Evolutionary conservation across 2,797 vertebrate genomes (phyloP).

Genomic region (Rhabdomys pumilio): DNA sequence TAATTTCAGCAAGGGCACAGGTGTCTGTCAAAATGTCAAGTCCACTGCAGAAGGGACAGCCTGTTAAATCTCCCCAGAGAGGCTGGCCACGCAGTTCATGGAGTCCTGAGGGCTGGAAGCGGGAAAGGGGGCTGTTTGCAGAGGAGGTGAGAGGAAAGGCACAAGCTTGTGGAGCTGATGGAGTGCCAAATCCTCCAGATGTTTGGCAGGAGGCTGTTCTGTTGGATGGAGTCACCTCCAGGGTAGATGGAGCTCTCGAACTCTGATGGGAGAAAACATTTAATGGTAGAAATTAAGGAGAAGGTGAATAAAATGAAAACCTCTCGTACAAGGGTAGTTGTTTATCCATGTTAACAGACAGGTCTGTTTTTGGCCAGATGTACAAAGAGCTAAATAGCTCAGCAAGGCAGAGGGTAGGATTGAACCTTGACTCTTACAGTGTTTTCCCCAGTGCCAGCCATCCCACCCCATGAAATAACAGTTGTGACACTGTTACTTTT

Average conservation of each 20-base stretch:
- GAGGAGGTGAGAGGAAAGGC: not conserved
- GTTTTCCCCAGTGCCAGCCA: fast-evolving
- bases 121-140: constrained; percentile 37
- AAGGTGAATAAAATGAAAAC: not conserved
- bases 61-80: constrained; percentile 53
- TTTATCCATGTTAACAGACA: not conserved
- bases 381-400: not conserved
- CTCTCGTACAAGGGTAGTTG: not conserved
- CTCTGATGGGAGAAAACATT: not conserved
- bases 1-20: not conserved
- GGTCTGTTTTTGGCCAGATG: not conserved
- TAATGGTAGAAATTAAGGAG: not conserved
- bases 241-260: not conserved
- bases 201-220: not conserved
- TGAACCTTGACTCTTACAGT: not conserved
- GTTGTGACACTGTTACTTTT: not conserved
- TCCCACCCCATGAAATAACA: not conserved
- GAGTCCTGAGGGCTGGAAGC: constrained; percentile 19
- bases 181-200: not conserved
- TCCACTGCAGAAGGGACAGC: constrained; percentile 28
- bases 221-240: not conserved
- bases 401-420: not conserved
- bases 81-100: not conserved
- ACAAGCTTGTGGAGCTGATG: not conserved
- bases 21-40: constrained; percentile 16